These are phyloP conservation scores for Festucalex cinctus DNA, from an alignment of 2,113 vertebrate genomes.

Conservation along the genomic window DNA sequence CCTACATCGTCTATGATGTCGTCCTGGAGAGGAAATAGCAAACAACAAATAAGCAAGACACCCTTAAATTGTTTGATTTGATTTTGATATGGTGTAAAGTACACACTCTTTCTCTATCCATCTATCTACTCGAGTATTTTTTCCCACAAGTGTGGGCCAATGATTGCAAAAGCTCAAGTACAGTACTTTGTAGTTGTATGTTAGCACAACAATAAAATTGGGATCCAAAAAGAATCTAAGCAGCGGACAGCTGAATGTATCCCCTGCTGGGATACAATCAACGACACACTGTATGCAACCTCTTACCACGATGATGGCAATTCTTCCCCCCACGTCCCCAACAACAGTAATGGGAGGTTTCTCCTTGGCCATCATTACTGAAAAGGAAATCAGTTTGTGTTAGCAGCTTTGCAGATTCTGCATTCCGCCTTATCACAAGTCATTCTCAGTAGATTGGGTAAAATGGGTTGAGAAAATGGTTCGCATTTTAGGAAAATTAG, in stretches of 20 bases:
- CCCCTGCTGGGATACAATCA: background rate
- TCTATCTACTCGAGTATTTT: too few species aligned
- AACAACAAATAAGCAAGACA: too few species aligned
- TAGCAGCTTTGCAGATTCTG: background rate
- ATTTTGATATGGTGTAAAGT: too few species aligned
- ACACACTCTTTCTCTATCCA: too few species aligned
- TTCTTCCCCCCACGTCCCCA: conserved; percentile 95
- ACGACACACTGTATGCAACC: background rate
- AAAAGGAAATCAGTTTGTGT: conserved; percentile 38
- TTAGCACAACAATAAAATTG: background rate
- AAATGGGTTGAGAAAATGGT: conserved; percentile 68
- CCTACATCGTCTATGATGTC: conserved; percentile 97
- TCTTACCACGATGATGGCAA: conserved; percentile 96
- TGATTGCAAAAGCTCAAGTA: background rate
- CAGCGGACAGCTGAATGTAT: background rate
- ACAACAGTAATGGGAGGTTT: conserved; percentile 98
- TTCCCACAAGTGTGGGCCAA: background rate
- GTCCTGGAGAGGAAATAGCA: conserved; percentile 73
- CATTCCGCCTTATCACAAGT: conserved; percentile 10
- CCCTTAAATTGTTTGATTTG: too few species aligned
- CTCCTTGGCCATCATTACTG: conserved; percentile 99
- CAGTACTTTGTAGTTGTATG: background rate
- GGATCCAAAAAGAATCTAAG: background rate
- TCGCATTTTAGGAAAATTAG: conserved; percentile 23
- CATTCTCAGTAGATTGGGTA: conserved; percentile 70